These are phyloP conservation scores for Lordiphosa stackelbergi DNA, from an alignment of 1,140 invertebrate genomes.

Conservation along the genomic window DNA sequence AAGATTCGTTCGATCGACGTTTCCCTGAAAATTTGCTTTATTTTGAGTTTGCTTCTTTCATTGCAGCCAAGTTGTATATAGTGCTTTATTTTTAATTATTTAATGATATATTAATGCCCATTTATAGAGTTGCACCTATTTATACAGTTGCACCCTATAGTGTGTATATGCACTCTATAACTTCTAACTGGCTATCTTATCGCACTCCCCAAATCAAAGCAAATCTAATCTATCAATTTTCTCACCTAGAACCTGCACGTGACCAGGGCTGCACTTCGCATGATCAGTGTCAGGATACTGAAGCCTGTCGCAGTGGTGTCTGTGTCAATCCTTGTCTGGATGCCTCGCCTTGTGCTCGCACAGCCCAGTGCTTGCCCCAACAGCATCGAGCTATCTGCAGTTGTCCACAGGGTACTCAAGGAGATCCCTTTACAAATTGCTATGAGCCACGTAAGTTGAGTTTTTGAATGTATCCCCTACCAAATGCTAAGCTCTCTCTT, in stretches of 20 bases:
- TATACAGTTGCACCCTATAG: conserved; percentile 41
- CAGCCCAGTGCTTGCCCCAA: conserved; percentile 86
- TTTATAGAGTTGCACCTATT: conserved; percentile 32
- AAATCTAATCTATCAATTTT: conserved; percentile 15
- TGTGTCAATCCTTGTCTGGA: conserved; percentile 88
- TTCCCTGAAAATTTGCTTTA: conserved; percentile 23
- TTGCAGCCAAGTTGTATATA: conserved; percentile 53
- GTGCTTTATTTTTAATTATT: conserved; percentile 23
- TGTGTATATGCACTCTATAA: conserved; percentile 56
- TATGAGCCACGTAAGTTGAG: conserved; percentile 78
- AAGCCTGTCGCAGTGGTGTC: conserved; percentile 84
- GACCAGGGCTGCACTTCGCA: conserved; percentile 84
- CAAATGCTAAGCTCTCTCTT: background rate
- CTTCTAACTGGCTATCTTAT: conserved; percentile 52
- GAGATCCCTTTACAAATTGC: conserved; percentile 89
- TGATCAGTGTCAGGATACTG: conserved; percentile 84
- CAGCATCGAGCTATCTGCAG: conserved; percentile 87
- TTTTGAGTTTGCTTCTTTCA: conserved; percentile 65
- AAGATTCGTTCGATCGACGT: conserved; percentile 1
- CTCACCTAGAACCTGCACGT: conserved; percentile 74
- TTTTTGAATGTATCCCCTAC: background rate
- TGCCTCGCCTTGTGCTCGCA: conserved; percentile 86
- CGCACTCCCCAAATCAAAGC: background rate
- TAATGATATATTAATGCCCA: conserved; percentile 6
- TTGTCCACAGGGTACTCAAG: conserved; percentile 86